These are phyloP conservation scores for Nephrotoma flavescens DNA, from an alignment of 2,888 invertebrate species.

Conservation along the genomic window DNA sequence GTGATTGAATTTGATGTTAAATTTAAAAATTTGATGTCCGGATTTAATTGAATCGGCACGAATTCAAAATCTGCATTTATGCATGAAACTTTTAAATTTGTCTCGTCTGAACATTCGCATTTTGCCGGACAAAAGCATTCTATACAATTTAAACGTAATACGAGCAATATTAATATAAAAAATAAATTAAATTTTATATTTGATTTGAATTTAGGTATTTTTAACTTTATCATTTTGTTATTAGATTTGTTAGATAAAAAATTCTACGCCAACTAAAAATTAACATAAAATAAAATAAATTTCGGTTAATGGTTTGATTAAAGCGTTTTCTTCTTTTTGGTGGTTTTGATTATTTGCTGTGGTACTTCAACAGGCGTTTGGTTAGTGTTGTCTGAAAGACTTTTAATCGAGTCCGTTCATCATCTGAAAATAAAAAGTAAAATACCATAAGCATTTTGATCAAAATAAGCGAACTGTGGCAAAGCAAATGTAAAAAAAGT, in stretches of 20 bases:
- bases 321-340: not conserved
- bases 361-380: not conserved
- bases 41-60: conserved; percentile 79
- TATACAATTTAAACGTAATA: not conserved
- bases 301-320: not conserved
- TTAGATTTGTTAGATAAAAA: not conserved
- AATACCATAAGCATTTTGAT: no score
- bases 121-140: conserved; percentile 56
- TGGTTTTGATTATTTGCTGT: not conserved
- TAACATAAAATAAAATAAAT: not conserved
- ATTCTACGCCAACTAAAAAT: not conserved
- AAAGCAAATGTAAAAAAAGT: no score
- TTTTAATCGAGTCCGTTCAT: not conserved
- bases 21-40: conserved; percentile 68
- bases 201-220: not conserved
- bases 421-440: not conserved
- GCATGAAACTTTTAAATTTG: conserved; percentile 58
- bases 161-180: not conserved
- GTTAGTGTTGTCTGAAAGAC: not conserved
- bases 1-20: conserved; percentile 72
- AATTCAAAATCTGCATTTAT: conserved; percentile 65
- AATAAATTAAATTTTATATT: not conserved
- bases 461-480: no score
- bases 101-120: conserved; percentile 70
- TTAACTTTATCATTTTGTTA: not conserved